Evolutionary conservation across 2,888 invertebrate genomes (phyloP).

Genomic region (Zaprionus lineosus): DNA sequence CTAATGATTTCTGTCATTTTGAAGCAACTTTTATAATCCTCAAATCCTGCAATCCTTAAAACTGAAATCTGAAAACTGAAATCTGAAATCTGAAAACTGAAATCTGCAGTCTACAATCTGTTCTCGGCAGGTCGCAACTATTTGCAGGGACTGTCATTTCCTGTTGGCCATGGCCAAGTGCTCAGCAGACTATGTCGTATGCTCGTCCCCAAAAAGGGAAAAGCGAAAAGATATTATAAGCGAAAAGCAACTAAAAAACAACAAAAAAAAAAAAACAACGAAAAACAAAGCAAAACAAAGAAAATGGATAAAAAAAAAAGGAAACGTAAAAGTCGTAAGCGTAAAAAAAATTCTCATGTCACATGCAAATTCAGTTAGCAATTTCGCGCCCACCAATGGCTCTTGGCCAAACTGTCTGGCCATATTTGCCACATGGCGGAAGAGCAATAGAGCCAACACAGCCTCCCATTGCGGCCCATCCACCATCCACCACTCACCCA

Average conservation of each 20-base stretch:
- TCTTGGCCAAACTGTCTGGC: slow-evolving; percentile 62
- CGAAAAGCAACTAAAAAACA: neutral
- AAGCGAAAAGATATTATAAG: no score
- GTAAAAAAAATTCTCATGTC: no score
- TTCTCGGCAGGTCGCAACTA: slow-evolving; percentile 25
- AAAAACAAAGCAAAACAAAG: no score
- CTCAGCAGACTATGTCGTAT: slow-evolving; percentile 17
- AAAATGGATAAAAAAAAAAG: no score
- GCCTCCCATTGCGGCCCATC: no score
- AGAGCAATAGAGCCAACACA: slow-evolving; percentile 12
- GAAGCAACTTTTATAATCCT: slow-evolving; percentile 28
- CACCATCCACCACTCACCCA: no score
- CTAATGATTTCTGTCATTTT: slow-evolving; percentile 18
- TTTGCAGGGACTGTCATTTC: slow-evolving; percentile 31
- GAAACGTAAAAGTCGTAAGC: no score
- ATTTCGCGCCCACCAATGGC: slow-evolving; percentile 52
- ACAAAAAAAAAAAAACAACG: slow-evolving; percentile 1
- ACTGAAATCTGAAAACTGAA: no score
- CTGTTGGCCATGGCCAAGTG: slow-evolving; percentile 32
- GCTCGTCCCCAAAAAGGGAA: no score
- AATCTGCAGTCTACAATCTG: slow-evolving; percentile 52
- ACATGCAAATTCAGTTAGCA: slow-evolving; percentile 55
- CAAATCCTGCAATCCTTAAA: no score
- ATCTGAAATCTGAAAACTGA: no score
- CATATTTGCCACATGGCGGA: slow-evolving; percentile 51